These are phyloP conservation scores for Cataglyphis livida DNA, from an alignment of 2,888 invertebrate genomes.

Conservation along the genomic window DNA sequence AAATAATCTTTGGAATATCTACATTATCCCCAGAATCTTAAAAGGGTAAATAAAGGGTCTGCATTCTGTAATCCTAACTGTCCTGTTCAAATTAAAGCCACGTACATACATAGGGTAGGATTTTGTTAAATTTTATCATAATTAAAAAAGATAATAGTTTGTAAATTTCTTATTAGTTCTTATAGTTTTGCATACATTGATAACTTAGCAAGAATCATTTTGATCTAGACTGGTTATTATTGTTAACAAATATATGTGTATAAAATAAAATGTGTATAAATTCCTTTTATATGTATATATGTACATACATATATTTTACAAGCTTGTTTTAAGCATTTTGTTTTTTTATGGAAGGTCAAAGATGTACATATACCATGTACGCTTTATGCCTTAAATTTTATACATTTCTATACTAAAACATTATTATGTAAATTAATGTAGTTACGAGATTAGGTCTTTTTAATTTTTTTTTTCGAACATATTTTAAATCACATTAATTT, in stretches of 20 bases:
- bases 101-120: neutral
- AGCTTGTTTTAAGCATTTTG: neutral
- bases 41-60: slow-evolving; percentile 35
- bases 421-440: neutral
- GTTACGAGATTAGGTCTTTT: neutral
- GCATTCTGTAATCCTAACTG: slow-evolving; percentile 15
- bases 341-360: neutral
- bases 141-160: slow-evolving; percentile 10
- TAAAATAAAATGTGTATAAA: neutral
- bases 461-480: neutral
- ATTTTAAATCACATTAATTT: neutral
- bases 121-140: slow-evolving; percentile 25
- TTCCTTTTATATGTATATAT: neutral
- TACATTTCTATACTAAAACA: neutral
- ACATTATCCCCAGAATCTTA: slow-evolving; percentile 31
- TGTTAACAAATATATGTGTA: neutral
- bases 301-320: too few relatives aligned
- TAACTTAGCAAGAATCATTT: neutral
- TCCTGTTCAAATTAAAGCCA: slow-evolving; percentile 33
- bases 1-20: slow-evolving; percentile 19
- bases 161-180: slow-evolving; percentile 11
- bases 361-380: neutral
- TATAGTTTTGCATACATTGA: neutral
- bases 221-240: neutral
- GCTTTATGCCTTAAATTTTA: neutral